Conservation (phyloP, 2,797 vertebrate genomes). For the Cercopithecus mitis region DNA sequence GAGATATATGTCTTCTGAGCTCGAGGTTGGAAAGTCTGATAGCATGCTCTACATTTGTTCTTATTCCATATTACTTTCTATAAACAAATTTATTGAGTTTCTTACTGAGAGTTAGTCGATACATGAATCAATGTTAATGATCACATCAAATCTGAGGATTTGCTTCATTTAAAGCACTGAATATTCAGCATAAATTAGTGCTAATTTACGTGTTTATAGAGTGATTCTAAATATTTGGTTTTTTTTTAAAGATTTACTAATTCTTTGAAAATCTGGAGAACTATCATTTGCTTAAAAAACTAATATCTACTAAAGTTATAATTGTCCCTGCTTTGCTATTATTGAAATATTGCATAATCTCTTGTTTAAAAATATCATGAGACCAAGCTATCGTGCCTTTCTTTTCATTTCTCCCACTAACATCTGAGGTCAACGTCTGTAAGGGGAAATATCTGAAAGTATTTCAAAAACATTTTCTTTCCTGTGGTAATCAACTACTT, state of each 20-base stretch:
- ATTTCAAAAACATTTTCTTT: neutral
- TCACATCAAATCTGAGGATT: neutral
- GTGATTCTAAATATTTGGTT: neutral
- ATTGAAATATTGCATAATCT: neutral
- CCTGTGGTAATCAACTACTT: neutral
- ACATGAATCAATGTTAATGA: neutral
- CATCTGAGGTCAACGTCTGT: neutral
- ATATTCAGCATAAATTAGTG: neutral
- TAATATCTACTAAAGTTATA: neutral
- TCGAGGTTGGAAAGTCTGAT: neutral
- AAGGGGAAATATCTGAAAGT: neutral
- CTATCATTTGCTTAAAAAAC: neutral
- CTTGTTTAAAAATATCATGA: neutral
- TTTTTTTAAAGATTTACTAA: neutral
- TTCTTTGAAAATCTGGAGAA: neutral
- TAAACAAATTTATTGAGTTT: neutral
- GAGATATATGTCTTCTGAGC: neutral
- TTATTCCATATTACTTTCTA: neutral
- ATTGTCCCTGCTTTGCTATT: neutral
- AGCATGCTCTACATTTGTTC: neutral
- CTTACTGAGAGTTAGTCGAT: neutral
- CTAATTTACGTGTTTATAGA: neutral
- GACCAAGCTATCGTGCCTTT: neutral
- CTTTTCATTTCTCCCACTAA: neutral
- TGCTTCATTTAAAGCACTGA: neutral